These are phyloP conservation scores for Thereva unica DNA, from an alignment of 2,888 invertebrate species.

Conservation along the genomic window DNA sequence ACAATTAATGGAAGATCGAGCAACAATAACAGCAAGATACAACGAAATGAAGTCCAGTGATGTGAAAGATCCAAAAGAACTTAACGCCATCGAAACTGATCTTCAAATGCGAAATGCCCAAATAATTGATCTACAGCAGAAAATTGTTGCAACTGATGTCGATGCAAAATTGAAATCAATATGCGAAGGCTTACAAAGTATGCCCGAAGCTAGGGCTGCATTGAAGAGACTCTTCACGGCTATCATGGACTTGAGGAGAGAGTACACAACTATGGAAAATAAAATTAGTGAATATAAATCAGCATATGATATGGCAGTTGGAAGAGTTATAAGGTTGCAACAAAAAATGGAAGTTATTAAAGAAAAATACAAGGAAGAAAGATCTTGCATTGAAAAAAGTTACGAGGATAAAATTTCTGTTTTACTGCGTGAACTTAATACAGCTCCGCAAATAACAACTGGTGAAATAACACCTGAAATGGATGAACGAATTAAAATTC, in stretches of 20 bases:
- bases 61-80: constrained; percentile 40
- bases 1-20: constrained; percentile 75
- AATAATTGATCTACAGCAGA: constrained; percentile 78
- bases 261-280: constrained; percentile 50
- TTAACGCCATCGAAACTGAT: constrained; percentile 51
- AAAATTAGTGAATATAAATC: constrained; percentile 62
- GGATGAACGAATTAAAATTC: constrained; percentile 47
- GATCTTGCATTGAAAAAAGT: constrained; percentile 62
- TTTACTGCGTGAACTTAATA: constrained; percentile 48
- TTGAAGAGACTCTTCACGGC: constrained; percentile 61
- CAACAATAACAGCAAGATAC: constrained; percentile 56
- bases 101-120: constrained; percentile 55
- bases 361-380: constrained; percentile 61
- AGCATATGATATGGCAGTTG: constrained; percentile 57
- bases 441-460: constrained; percentile 40
- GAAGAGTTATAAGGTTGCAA: constrained; percentile 53
- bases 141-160: constrained; percentile 74
- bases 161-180: constrained; percentile 71
- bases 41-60: constrained; percentile 38
- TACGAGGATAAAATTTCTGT: constrained; percentile 65
- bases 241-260: constrained; percentile 51
- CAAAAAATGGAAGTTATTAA: constrained; percentile 61
- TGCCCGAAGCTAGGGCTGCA: constrained; percentile 78
- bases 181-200: constrained; percentile 73
- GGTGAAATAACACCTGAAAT: constrained; percentile 45